phyloP scores from a whole-genome alignment of 2,797 vertebrate species.

The Neosilurus hyrtlii region DNA sequence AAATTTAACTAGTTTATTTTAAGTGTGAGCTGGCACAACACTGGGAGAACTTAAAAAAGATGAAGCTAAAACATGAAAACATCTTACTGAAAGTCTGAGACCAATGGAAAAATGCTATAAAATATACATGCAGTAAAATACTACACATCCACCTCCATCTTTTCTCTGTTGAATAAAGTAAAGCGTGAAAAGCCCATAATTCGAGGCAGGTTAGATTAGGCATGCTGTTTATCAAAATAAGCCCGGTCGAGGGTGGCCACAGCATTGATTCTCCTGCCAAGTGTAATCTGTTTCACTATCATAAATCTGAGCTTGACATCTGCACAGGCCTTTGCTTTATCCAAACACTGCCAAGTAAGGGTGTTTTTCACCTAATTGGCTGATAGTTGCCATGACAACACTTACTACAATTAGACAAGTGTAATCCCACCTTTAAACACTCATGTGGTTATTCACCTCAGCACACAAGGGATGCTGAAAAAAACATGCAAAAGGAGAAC shows the following conservation, averaged over 20 bases:
- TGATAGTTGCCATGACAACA: conserved; percentile 94
- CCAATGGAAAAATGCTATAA: background rate
- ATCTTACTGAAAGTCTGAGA: background rate
- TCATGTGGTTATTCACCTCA: conserved; percentile 87
- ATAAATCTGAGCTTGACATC: conserved; percentile 93
- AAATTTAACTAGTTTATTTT: too few species aligned
- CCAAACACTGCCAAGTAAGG: conserved; percentile 88
- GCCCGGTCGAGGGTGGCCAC: conserved; percentile 79
- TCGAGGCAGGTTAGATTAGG: conserved; percentile 80
- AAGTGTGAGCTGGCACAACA: too few species aligned
- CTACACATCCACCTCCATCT: conserved; percentile 1
- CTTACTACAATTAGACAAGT: conserved; percentile 92
- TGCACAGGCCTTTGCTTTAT: conserved; percentile 85
- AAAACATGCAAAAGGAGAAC: conserved; percentile 63
- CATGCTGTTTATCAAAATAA: conserved; percentile 84
- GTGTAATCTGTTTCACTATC: conserved; percentile 87
- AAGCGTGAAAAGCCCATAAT: conserved; percentile 55
- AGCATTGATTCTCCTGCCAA: conserved; percentile 86
- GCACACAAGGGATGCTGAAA: conserved; percentile 68
- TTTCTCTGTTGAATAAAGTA: conserved; percentile 16
- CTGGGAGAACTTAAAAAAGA: too few species aligned
- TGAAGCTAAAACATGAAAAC: background rate
- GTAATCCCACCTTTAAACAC: conserved; percentile 89
- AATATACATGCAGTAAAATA: background rate
- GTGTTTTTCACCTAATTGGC: conserved; percentile 86